Percentiles rank a stretch among this genome's conserved stretches.
Conservation (phyloP, 2,113 vertebrate species). For the Amia ocellicauda region DNA sequence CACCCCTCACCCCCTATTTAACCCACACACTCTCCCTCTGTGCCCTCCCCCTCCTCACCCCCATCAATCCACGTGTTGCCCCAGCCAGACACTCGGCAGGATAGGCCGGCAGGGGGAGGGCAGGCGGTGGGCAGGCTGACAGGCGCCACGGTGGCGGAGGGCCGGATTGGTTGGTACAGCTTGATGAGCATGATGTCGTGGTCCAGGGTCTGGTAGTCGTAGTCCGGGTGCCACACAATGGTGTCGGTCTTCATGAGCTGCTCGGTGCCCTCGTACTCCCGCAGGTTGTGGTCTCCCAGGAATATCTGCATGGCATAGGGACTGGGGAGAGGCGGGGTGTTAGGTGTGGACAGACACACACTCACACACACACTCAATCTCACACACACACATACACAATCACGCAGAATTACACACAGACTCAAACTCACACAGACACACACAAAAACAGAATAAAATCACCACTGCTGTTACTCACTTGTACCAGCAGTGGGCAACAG, state of each 20-base stretch:
- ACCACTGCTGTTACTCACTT: conserved; percentile 21
- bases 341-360: background rate
- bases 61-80: conserved; percentile 34
- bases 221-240: conserved; percentile 61
- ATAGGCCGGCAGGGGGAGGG: conserved; percentile 30
- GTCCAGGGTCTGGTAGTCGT: conserved; percentile 63
- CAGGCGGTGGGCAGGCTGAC: conserved; percentile 46
- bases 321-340: conserved; percentile 28
- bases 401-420: too few species aligned
- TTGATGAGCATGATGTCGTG: conserved; percentile 63
- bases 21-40: too few species aligned
- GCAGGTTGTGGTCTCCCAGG: conserved; percentile 58
- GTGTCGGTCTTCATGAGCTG: conserved; percentile 56
- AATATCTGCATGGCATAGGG: conserved; percentile 57
- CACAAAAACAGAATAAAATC: background rate
- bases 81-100: conserved; percentile 59
- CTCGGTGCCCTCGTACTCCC: conserved; percentile 52
- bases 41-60: conserved; percentile 31
- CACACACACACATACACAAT: background rate
- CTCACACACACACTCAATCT: background rate
- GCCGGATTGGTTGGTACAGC: conserved; percentile 51
- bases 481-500: conserved; percentile 67
- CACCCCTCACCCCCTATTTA: too few species aligned
- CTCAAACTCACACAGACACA: too few species aligned
- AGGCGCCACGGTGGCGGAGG: conserved; percentile 41